Evolutionary conservation across 2,888 invertebrate species (phyloP).

Genomic region (Icerya purchasi): DNA sequence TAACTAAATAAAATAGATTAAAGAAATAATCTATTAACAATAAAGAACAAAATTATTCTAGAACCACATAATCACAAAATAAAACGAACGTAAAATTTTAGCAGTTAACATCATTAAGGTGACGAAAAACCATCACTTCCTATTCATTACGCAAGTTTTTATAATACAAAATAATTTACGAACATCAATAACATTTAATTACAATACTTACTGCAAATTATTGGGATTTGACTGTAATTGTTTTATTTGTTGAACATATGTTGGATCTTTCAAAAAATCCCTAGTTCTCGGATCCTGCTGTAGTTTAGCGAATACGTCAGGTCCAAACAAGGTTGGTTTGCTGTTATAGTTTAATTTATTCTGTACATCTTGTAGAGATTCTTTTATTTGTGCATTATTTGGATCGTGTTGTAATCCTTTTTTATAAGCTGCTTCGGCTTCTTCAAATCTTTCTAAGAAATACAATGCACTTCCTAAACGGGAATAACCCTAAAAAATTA

Average conservation of each 20-base stretch:
- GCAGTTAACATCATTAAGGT: too few relatives aligned
- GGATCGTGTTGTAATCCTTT: slow-evolving; percentile 51
- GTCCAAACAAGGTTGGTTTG: slow-evolving; percentile 9
- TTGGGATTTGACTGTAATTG: slow-evolving; percentile 20
- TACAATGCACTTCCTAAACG: slow-evolving; percentile 70
- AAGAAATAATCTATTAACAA: too few relatives aligned
- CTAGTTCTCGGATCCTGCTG: slow-evolving; percentile 43
- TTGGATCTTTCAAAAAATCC: slow-evolving; percentile 49
- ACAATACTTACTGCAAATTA: slow-evolving; percentile 18
- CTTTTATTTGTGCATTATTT: slow-evolving; percentile 42
- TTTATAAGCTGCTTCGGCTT: slow-evolving; percentile 55
- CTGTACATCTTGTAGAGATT: slow-evolving; percentile 41
- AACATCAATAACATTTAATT: neutral
- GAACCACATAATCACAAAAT: too few relatives aligned
- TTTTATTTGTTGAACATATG: slow-evolving; percentile 40
- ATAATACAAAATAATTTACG: too few relatives aligned
- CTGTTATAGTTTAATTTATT: slow-evolving; percentile 17
- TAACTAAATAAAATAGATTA: too few relatives aligned
- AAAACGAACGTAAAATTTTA: too few relatives aligned
- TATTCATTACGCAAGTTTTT: too few relatives aligned
- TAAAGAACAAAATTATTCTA: too few relatives aligned
- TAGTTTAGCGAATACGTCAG: slow-evolving; percentile 39
- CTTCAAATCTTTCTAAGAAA: slow-evolving; percentile 47
- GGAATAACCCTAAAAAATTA: slow-evolving; percentile 38
- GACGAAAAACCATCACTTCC: too few relatives aligned